Base-by-base conservation (phyloP, 2,113 vertebrate genomes). In the Mesoclemmys tuberculata region DNA sequence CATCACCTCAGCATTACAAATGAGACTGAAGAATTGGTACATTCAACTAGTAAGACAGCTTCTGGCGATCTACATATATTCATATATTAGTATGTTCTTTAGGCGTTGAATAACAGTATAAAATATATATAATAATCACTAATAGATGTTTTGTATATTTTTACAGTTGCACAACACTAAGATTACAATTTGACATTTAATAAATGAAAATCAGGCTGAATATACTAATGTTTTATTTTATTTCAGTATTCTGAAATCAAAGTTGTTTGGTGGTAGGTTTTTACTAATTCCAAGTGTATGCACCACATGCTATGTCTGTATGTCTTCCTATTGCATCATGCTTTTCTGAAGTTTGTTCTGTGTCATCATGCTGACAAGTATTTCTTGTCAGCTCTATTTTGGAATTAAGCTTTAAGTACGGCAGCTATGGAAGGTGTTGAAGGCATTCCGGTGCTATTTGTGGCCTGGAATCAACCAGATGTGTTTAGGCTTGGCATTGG, bases 391-490 rank as follows among this genome's bases (percentile, higher is more conserved):
- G 97, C 98, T 98, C 99, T 99, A 99, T 99, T 99, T 99, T 98
- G 98, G 98, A 99, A 98, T 98, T 98, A 98, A 98, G 98, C 98
- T 98, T 98, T 98, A 98, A 99, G 98, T 97, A 98, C 98, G 98
- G 97, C 98, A 99, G 98, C 97, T 98, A 98, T 98, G 98, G 98
- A 98, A 99, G 98, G 98, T 99, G 99, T 98, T 98, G 97, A 98
- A 99, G 98, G 98, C 98, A 98, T 99, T 99, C 98, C 98, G 98
- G 97, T 97, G 98, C 98, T 99, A 99, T 99, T 99, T 99, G 98
- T 98, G 98, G 99, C 98, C 98, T 98, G 98, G 98, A 98, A 99
- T 99, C 98, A 98, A 97, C 98, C 98, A 99, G 99, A 98, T 98
- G 98, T 98, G 98, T 98, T 98, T 98, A 98, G 98, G 98, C 97